Conservation (phyloP, 2,113 vertebrate genomes). For the Elephas maximus region DNA sequence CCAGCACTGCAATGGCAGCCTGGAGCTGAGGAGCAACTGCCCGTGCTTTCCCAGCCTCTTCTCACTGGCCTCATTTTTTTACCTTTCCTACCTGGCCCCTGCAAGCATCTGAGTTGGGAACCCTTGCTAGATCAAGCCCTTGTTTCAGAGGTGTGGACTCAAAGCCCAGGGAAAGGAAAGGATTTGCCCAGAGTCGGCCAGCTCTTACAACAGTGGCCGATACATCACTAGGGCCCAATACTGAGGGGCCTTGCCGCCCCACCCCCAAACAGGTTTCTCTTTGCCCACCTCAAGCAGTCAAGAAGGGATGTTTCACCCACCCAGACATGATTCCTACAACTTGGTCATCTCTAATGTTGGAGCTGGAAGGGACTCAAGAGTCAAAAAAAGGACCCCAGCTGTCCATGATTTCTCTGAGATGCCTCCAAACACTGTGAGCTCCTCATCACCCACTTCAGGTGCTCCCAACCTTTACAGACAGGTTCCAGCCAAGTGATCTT, state of each 20-base stretch:
- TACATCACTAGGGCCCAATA: neutral
- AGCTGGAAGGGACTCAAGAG: neutral
- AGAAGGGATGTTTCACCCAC: neutral
- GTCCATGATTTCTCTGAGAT: neutral
- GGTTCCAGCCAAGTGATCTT: neutral
- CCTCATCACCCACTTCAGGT: neutral
- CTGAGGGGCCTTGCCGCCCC: neutral
- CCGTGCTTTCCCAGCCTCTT: neutral
- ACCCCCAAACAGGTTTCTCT: neutral
- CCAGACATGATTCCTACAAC: neutral
- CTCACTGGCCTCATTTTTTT: neutral
- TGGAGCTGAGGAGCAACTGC: neutral
- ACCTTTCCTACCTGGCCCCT: neutral
- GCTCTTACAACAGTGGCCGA: neutral
- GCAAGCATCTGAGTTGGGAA: neutral
- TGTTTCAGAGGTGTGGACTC: neutral
- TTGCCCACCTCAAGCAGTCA: neutral
- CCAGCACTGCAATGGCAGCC: neutral
- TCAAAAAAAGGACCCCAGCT: neutral
- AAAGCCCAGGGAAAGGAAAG: neutral
- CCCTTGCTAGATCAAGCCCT: neutral
- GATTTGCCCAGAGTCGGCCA: neutral
- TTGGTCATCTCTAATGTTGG: neutral
- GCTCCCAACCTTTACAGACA: neutral
- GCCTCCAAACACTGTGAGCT: neutral